Evolutionary conservation across 2,113 vertebrate genomes (phyloP).

Genomic region (Saguinus midas): DNA sequence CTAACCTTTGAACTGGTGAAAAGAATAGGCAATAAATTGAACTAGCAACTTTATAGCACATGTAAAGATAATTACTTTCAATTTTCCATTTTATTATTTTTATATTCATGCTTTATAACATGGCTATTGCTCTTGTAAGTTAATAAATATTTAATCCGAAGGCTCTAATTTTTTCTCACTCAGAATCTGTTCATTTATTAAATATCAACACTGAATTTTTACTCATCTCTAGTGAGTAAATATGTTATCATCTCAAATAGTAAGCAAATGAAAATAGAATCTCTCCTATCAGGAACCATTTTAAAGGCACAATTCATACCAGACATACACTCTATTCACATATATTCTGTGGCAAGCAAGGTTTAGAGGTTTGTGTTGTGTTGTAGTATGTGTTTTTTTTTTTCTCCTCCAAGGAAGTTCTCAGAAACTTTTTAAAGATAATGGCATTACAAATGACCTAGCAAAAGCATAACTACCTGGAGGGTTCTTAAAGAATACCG

Average conservation of each 20-base stretch:
- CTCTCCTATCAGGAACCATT: neutral
- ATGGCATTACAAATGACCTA: neutral
- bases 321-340: neutral
- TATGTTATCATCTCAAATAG: neutral
- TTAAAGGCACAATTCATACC: neutral
- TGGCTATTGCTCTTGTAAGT: neutral
- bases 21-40: conserved; percentile 40
- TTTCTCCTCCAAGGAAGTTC: neutral
- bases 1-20: conserved; percentile 23
- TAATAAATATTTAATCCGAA: conserved; percentile 47
- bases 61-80: conserved; percentile 26
- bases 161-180: neutral
- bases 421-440: neutral
- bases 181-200: neutral
- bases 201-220: neutral
- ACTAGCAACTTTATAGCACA: neutral
- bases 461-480: neutral
- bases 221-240: neutral
- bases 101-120: neutral
- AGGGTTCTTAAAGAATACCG: neutral
- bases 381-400: neutral
- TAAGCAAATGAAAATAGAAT: conserved; percentile 31
- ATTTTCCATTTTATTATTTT: conserved; percentile 55
- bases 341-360: neutral
- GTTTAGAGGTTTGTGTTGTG: neutral